Base-by-base conservation (phyloP, 64 coral and sea anemone species). In the Anthopleura sola region DNA sequence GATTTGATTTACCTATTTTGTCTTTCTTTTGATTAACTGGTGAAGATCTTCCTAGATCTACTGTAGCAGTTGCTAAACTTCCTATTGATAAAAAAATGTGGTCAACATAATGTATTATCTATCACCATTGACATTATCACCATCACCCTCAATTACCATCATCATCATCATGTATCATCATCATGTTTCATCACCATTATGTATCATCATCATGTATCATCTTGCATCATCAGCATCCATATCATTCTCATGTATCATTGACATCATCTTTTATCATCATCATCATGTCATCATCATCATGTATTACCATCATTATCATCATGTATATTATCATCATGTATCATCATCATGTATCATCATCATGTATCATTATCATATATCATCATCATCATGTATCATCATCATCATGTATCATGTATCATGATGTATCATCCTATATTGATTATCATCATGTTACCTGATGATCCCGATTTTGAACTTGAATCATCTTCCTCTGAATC, bases 401-500 rank as follows among this genome's bases (percentile, higher is more conserved):
- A 10, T 71, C 66, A 71, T 71, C 66, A 64, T 64, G 60, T 64
- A 31, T 71, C 13, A 34, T n/a, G n/a, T n/a, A n/a, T 71, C n/a
- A 71, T 32, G 0, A 71, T 0, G 10, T 15, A 71, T 31, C 29
- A 71, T 13, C n/a, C 14, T 0, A 71, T 34, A 11, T 15, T 62
- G 0, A 26, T 83, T 1, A 15, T 82, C 31, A 71, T 10, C 24
- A 26, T 75, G 20, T 15, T 28, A 36, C 86, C 53, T 71, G 94
- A 92, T 1, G 87, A 84, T 19, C 88, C 90, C 58, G 94, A 92
- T 40, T 86, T 78, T 46, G 85, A 91, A 50, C 87, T 90, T 37
- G 60, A 33, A 53, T 91, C 84, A 48, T 92, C 90, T 38, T 97
- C 94, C 60, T 97, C 94, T 28, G 93, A 95, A 95, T 95, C 93